Evolutionary conservation across 2,888 invertebrate genomes (phyloP).

Genomic region (Germaria angustata): DNA sequence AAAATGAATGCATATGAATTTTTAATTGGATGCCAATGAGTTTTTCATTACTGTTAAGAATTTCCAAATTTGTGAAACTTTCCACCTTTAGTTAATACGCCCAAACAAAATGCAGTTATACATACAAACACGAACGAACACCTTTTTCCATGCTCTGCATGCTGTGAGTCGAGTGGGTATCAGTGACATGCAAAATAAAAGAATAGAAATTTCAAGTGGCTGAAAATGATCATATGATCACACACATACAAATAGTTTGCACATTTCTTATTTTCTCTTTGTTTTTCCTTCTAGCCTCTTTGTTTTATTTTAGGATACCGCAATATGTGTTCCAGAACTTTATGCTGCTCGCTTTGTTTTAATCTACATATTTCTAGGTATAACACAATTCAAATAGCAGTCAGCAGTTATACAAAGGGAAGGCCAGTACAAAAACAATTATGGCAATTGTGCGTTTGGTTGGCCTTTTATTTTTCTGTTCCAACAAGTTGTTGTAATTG

Average conservation of each 20-base stretch:
- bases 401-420: background rate
- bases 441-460: conserved; percentile 9
- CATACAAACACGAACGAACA: conserved; percentile 23
- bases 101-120: conserved; percentile 4
- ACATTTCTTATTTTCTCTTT: background rate
- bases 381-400: conserved; percentile 43
- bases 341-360: conserved; percentile 24
- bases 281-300: background rate
- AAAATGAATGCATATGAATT: conserved; percentile 1
- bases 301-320: conserved; percentile 16
- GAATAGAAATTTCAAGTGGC: conserved; percentile 53
- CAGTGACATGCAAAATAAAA: conserved; percentile 49
- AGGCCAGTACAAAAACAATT: conserved; percentile 26
- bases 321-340: background rate
- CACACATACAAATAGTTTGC: conserved; percentile 14
- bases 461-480: conserved; percentile 2
- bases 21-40: conserved; percentile 51
- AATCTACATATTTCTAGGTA: conserved; percentile 35
- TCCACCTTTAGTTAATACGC: conserved; percentile 59
- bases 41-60: conserved; percentile 47
- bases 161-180: conserved; percentile 44
- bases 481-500: background rate
- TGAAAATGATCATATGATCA: conserved; percentile 54
- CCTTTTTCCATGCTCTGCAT: conserved; percentile 8
- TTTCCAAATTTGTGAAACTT: conserved; percentile 53